phyloP scores from a whole-genome alignment of 1,140 invertebrate species.

The Lanistes nyassanus region DNA sequence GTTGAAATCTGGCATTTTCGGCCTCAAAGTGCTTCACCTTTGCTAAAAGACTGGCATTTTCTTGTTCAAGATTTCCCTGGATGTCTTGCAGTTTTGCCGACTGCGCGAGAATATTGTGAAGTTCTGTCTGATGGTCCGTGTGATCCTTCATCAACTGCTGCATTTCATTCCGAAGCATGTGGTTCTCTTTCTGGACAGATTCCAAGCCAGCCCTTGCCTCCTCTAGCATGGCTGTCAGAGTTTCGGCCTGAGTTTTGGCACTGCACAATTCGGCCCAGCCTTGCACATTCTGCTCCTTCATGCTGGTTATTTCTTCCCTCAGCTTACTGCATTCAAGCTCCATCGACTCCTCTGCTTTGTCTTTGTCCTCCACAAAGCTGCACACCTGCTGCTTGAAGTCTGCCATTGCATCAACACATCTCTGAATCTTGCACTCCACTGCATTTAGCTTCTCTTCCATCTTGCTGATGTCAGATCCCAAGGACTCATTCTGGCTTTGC shows the following conservation, averaged over 20 bases:
- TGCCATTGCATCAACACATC: neutral
- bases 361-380: neutral
- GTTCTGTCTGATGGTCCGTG: neutral
- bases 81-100: neutral
- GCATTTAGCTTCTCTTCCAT: constrained; percentile 29
- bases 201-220: neutral
- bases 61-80: no score
- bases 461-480: constrained; percentile 32
- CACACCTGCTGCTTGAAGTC: constrained; percentile 20
- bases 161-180: neutral
- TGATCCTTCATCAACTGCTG: neutral
- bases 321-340: constrained; percentile 4
- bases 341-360: neutral
- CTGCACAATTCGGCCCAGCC: neutral
- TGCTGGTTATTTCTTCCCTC: neutral
- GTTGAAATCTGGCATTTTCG: constrained; percentile 16
- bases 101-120: neutral
- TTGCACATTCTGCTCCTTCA: neutral
- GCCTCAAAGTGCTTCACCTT: constrained; percentile 7
- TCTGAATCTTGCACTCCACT: constrained; percentile 23
- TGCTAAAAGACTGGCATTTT: neutral
- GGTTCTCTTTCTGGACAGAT: neutral
- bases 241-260: neutral
- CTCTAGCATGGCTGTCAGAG: neutral
- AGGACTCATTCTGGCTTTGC: constrained; percentile 24